Conservation (phyloP, 2,113 vertebrate species). For the Ifrita kowaldi region DNA sequence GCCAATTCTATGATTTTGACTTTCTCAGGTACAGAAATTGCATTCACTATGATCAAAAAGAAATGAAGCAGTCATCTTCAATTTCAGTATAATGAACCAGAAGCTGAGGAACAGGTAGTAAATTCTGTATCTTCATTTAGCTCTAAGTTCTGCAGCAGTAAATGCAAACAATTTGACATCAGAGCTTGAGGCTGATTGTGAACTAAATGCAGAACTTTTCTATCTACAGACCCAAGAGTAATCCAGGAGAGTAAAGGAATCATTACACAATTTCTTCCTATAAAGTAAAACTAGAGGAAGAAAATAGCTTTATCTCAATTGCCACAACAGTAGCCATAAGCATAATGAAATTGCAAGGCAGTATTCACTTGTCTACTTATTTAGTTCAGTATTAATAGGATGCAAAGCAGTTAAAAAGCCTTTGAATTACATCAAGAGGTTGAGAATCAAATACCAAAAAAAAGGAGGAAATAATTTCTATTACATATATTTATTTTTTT, state of each 20-base stretch:
- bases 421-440: neutral
- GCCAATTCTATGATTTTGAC: neutral
- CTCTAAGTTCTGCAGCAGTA: neutral
- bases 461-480: neutral
- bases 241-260: neutral
- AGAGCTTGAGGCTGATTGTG: neutral
- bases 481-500: neutral
- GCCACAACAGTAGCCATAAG: neutral
- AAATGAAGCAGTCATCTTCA: neutral
- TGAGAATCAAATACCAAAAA: neutral
- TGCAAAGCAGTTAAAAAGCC: neutral
- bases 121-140: neutral
- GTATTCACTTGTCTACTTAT: neutral
- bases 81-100: neutral
- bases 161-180: neutral
- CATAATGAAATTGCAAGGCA: neutral
- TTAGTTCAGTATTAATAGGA: neutral
- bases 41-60: neutral
- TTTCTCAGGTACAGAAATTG: neutral
- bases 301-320: neutral
- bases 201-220: neutral
- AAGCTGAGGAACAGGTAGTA: neutral
- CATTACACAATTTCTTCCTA: neutral
- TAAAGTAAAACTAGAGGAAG: neutral
- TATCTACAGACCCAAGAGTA: neutral